Evolutionary conservation across 1,140 invertebrate species (phyloP), one percentile per base, ranked within the genome.

Genomic region (Apis mellifera): DNA sequence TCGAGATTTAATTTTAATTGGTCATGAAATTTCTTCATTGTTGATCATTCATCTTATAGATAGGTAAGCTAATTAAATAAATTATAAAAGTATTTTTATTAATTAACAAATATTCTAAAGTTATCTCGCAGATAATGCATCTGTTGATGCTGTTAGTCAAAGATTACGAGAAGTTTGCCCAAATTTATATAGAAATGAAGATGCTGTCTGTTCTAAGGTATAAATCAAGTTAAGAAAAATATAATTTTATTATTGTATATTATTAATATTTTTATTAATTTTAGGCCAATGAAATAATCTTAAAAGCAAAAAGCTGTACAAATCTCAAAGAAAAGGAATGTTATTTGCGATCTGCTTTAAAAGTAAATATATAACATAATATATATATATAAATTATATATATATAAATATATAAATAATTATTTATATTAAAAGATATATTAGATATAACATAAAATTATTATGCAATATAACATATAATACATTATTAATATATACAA

Each of bases 41-140:
- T 93, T 98, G 7, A 97, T 98, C 48, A 96, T 96, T 55, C 95
- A 96, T 50, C 92, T 98, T 8, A 97, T 98, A 55, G 96, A 97
- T 88, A 96, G 94, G 93, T 94, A 87, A 83, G 59, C 77, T 80
- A 42, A 60, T 50, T 73, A 66, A 82, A 48, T 26, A 17, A 59
- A 23, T 54, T n/a, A 23, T 62, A 66, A 23, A 69, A 48, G 21
- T 78, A 59, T n/a, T 26, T 11, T 48, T 21, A 60, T 83, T 55
- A 82, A 70, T 72, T 75, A 85, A 59, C 82, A 82, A 66, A 83
- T 85, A 82, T 89, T 84, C 68, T 83, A 9, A 21, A 95, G 97
- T 78, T 99, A 99, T 93, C 95, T 99, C 1, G 97, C 97, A 76
- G 99, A 99, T 92, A 98, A 99, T 93, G 98, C 99, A 1, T 98